These are phyloP conservation scores for Drosophila demipolita DNA, from an alignment of 2,888 invertebrate species.

Conservation along the genomic window DNA sequence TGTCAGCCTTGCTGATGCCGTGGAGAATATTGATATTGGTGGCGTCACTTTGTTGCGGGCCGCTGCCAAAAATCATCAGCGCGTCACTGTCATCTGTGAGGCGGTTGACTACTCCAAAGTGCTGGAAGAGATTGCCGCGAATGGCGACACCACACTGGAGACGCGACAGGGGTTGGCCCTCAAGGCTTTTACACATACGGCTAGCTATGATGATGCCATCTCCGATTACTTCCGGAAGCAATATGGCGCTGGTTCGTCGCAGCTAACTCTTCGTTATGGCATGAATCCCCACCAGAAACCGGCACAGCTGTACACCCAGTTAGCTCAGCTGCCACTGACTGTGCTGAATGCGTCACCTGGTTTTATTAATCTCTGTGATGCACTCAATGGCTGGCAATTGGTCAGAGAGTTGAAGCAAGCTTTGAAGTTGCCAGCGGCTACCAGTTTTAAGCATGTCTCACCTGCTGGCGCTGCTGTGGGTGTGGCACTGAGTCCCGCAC, in stretches of 20 bases:
- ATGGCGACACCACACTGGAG: slow-evolving; percentile 90
- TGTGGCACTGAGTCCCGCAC: slow-evolving; percentile 89
- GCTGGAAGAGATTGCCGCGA: slow-evolving; percentile 89
- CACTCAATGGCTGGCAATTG: slow-evolving; percentile 98
- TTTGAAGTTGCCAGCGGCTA: slow-evolving; percentile 94
- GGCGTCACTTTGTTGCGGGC: slow-evolving; percentile 97
- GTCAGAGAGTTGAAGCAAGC: slow-evolving; percentile 94
- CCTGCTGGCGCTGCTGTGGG: slow-evolving; percentile 99
- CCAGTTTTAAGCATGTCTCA: slow-evolving; percentile 99
- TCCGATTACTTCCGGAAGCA: slow-evolving; percentile 97
- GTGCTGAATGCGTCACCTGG: slow-evolving; percentile 98
- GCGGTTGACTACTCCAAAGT: slow-evolving; percentile 93
- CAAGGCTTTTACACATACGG: slow-evolving; percentile 98
- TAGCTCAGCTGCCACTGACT: slow-evolving; percentile 91
- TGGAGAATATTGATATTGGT: slow-evolving; percentile 98
- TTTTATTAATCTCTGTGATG: slow-evolving; percentile 98
- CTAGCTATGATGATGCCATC: slow-evolving; percentile 97
- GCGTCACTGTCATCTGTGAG: slow-evolving; percentile 97
- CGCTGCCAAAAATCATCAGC: slow-evolving; percentile 97
- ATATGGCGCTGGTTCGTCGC: slow-evolving; percentile 91
- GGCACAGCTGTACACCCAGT: slow-evolving; percentile 94
- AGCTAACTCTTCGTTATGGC: slow-evolving; percentile 94
- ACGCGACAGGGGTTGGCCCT: slow-evolving; percentile 90
- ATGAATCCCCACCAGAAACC: slow-evolving; percentile 99
- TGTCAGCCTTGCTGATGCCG: slow-evolving; percentile 94